Base-by-base conservation (phyloP, 1,140 invertebrate genomes). In the Condylostylus longicornis region DNA sequence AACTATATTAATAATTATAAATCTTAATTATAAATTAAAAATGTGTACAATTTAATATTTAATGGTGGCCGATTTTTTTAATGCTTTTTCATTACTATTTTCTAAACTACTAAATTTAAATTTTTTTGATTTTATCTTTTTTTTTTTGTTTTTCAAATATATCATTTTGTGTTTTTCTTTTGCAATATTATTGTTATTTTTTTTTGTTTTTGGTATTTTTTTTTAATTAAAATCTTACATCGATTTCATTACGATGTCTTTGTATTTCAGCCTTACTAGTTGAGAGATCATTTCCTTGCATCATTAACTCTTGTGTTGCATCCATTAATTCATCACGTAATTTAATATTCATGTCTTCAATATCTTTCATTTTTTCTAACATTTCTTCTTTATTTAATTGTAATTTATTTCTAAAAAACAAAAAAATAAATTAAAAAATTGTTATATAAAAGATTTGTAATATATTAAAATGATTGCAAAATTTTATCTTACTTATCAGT, bases 251-350 rank as follows among this genome's bases (percentile, higher is more conserved):
- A 48, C 64, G 53, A 48, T 67, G 63, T 34, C 59, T 54, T 41
- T 68, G 63, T 43, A 69, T 53, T 47, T 69, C 65, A 4, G 51
- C 47, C 47, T 66, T 67, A 25, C 66, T 53, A 33, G 61, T 54
- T 15, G 65, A 59, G 21, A 69, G 53, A 46, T 70, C 67, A 27
- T 49, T 61, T 40, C 65, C 64, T 41, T 68, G 67, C 29, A 53
- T 54, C 42, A 61, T 59, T 22, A 69, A 43, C 43, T 68, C 64
- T 37, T 61, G 58, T 37, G 64, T 62, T 38, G 66, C 54, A 37
- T 69, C 68, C 51, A 65, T 62, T 6, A 69, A 54, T 50, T 70
- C 67, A 13, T 53, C 56, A 45, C 67, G 67, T 41, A 70, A 46
- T 50, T 65, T 62, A 1, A 63, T 54, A 17, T 68, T 67, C 6